These are phyloP conservation scores for Emys orbicularis DNA, from an alignment of 2,797 vertebrate species.

Conservation along the genomic window DNA sequence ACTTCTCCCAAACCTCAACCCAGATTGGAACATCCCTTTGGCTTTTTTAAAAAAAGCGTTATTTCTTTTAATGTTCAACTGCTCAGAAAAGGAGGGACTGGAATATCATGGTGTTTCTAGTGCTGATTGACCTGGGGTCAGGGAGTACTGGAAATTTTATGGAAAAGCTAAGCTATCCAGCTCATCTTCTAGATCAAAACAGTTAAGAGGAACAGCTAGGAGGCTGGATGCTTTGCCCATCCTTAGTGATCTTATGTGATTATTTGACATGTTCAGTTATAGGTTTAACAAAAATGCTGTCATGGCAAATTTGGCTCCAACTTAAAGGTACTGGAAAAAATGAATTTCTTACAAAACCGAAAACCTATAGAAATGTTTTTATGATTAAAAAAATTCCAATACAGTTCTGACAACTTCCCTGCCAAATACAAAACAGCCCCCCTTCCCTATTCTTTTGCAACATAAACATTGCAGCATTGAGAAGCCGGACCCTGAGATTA, in stretches of 20 bases:
- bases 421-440: too few species aligned
- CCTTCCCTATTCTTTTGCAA: not conserved
- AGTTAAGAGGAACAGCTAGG: not conserved
- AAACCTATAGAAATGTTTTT: not conserved
- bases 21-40: not conserved
- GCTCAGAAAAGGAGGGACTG: not conserved
- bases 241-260: rapidly evolving
- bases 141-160: not conserved
- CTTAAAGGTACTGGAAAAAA: not conserved
- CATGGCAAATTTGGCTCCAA: not conserved
- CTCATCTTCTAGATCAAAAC: not conserved
- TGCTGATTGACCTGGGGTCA: not conserved
- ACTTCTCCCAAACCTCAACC: not conserved
- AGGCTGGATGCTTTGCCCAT: not conserved
- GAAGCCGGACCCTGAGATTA: not conserved
- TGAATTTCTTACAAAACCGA: not conserved
- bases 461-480: not conserved
- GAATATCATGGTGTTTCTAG: not conserved
- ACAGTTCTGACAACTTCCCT: not conserved
- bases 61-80: not conserved
- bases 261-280: not conserved
- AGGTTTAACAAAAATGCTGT: not conserved
- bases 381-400: not conserved
- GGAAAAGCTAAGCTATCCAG: not conserved
- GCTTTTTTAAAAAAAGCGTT: not conserved